Evolutionary conservation across 2,113 vertebrate genomes (phyloP).

Genomic region (Neodontobutis hainanensis): DNA sequence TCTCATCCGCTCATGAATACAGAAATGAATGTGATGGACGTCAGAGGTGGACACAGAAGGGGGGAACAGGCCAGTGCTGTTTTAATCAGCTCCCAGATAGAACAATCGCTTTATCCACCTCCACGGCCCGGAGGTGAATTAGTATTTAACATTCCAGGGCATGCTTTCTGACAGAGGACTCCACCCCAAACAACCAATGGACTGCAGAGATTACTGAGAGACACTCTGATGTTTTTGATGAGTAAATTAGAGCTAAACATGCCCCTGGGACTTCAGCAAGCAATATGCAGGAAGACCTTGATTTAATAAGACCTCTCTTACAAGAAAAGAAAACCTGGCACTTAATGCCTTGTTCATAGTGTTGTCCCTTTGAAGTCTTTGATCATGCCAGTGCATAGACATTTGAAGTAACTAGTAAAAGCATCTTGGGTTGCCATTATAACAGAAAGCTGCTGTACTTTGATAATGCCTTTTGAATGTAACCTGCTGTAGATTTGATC

Average conservation of each 20-base stretch:
- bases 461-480: constrained; percentile 4
- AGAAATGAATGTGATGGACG: constrained; percentile 75
- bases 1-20: constrained; percentile 78
- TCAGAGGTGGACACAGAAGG: constrained; percentile 70
- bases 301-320: constrained; percentile 56
- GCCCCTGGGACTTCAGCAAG: constrained; percentile 63
- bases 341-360: constrained; percentile 8
- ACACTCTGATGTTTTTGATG: constrained; percentile 74
- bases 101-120: constrained; percentile 79
- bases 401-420: background rate
- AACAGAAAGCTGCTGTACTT: background rate
- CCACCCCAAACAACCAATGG: constrained; percentile 68
- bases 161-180: constrained; percentile 72
- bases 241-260: constrained; percentile 73
- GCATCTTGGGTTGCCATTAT: constrained; percentile 1
- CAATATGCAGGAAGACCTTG: constrained; percentile 52
- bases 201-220: constrained; percentile 66
- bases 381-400: constrained; percentile 24
- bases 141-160: constrained; percentile 80
- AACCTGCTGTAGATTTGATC: background rate
- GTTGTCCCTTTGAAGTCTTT: constrained; percentile 56
- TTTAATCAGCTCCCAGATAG: constrained; percentile 78
- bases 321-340: constrained; percentile 32
- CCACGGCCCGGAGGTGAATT: constrained; percentile 74
- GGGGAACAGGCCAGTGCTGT: constrained; percentile 56